Evolutionary conservation across 2,888 invertebrate species (phyloP), one percentile per base, ranked within the genome.

Genomic region (Smittia sp.): DNA sequence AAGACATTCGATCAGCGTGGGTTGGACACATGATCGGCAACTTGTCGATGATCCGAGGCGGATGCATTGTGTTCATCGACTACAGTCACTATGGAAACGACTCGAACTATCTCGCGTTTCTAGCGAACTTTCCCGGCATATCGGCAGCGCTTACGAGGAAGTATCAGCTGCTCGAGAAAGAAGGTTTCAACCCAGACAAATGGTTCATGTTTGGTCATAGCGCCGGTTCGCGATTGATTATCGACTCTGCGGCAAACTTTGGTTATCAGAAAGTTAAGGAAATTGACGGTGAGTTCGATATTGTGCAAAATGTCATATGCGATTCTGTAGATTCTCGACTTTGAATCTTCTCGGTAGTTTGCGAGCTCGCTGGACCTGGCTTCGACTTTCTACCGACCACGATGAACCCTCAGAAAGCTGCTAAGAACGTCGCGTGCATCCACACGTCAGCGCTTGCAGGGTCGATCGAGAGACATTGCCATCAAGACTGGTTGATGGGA

Each of bases 401-500:
- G 6, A n/a, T 6, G 15, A 15, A 65, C 27, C 65, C 63, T 20
- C 32, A 18, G 11, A 15, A 2, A 25, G 65, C 73, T 0, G 73
- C 65, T 25, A 65, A 65, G 13, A 62, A 18, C 25, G 46, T 73
- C 0, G 32, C 62, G n/a, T 73, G 73, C 41, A 65, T 73, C 38
- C n/a, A 65, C 38, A 73, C 73, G 18, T 39, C 39, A 13, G 25
- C 22, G 9, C 41, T 6, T 27, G 24, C 20, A 4, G 73, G 73
- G 15, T 62, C 73, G 6, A 24, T 1, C n/a, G 13, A n/a, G 1
- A 39, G 39, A 3, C n/a, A 63, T 11, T 73, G 73, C 7, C 63
- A 46, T n/a, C 63, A 65, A 63, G 38, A 73, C n/a, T 73, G n/a
- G n/a, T 15, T 20, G 1, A 41, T 73, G 63, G 73, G 73, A 13